Conservation (phyloP, 2,888 invertebrate genomes). For the Pemphredon lugubris region DNA sequence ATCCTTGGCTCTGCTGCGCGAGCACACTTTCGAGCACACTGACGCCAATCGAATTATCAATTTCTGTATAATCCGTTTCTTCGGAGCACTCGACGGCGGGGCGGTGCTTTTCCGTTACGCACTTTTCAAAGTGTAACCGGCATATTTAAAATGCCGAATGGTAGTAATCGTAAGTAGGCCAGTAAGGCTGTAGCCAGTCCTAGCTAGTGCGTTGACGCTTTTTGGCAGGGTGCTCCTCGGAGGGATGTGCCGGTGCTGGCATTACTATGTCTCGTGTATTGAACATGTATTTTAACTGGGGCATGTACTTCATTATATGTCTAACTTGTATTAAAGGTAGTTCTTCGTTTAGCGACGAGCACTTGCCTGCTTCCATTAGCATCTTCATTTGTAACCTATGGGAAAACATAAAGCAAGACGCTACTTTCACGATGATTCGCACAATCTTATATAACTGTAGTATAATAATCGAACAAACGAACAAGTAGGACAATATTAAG, state of each 20-base stretch:
- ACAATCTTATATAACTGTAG: not conserved
- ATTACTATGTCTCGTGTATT: slow-evolving; percentile 81
- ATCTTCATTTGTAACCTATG: slow-evolving; percentile 88
- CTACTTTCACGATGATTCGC: not conserved
- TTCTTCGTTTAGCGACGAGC: slow-evolving; percentile 87
- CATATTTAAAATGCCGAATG: slow-evolving; percentile 77
- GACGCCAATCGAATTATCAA: slow-evolving; percentile 36
- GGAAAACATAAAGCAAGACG: slow-evolving; percentile 13
- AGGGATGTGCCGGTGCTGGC: slow-evolving; percentile 76
- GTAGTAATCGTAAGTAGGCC: slow-evolving; percentile 80
- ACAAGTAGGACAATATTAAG: too few species aligned
- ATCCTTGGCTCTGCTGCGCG: slow-evolving; percentile 26
- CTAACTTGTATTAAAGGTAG: slow-evolving; percentile 91
- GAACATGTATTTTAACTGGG: slow-evolving; percentile 93
- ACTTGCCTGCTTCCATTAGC: slow-evolving; percentile 89
- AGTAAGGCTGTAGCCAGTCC: slow-evolving; percentile 83
- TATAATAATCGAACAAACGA: too few species aligned
- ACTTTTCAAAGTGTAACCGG: slow-evolving; percentile 36
- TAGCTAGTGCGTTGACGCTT: slow-evolving; percentile 85
- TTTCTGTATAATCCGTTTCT: slow-evolving; percentile 21
- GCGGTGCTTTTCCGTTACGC: slow-evolving; percentile 31
- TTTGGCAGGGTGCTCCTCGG: slow-evolving; percentile 79
- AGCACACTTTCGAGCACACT: slow-evolving; percentile 35
- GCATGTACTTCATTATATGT: slow-evolving; percentile 92
- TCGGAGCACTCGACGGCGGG: slow-evolving; percentile 12